A percentile compares a stretch with the other conserved stretches of the same genome.
Conservation (phyloP, 1,140 invertebrate genomes). For the Homalodisca vitripennis region DNA sequence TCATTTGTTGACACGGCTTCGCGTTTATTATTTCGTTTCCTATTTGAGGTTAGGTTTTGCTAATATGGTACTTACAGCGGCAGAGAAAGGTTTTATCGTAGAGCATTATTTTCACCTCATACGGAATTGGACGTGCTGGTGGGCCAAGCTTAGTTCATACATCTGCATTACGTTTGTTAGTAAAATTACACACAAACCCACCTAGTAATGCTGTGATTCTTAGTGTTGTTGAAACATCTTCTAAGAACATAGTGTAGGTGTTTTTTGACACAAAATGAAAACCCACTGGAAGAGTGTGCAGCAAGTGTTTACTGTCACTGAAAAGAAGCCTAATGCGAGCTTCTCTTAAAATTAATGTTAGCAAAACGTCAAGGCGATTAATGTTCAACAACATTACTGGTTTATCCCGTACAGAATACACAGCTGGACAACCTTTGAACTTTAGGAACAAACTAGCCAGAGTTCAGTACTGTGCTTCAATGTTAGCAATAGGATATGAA, state of each 20-base stretch:
- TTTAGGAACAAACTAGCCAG: neutral
- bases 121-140: neutral
- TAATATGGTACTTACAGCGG: neutral
- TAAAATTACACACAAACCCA: neutral
- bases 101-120: constrained; percentile 3
- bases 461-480: constrained; percentile 19
- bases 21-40: neutral
- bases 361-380: neutral
- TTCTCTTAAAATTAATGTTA: neutral
- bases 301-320: neutral
- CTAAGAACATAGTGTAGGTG: neutral
- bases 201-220: neutral
- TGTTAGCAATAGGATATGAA: constrained; percentile 8
- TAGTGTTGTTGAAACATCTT: neutral
- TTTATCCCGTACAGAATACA: neutral
- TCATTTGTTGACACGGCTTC: neutral
- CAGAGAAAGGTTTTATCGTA: constrained; percentile 1
- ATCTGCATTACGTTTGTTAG: neutral
- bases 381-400: neutral
- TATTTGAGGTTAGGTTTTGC: neutral
- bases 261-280: constrained; percentile 1
- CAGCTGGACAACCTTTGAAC: neutral
- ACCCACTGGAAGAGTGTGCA: neutral
- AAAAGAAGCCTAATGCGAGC: neutral
- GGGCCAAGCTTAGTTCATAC: neutral